These are phyloP conservation scores for Saguinus midas DNA, from an alignment of 2,113 vertebrate genomes.

Conservation along the genomic window DNA sequence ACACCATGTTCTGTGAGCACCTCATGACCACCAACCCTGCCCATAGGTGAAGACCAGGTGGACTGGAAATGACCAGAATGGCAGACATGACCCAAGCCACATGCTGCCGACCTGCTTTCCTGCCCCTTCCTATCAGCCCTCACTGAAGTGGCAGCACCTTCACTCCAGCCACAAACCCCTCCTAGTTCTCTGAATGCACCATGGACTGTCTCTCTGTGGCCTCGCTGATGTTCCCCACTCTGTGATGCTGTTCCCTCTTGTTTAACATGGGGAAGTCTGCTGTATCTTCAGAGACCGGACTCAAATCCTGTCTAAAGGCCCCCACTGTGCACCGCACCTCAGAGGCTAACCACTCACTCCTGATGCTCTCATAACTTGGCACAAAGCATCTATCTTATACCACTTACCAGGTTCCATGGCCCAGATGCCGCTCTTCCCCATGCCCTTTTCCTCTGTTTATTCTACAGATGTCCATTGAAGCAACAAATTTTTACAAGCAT, in stretches of 20 bases:
- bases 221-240: not conserved
- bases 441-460: not conserved
- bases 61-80: not conserved
- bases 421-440: not conserved
- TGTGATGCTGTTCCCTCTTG: not conserved
- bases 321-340: not conserved
- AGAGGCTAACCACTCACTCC: not conserved
- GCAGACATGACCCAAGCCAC: not conserved
- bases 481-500: not conserved
- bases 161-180: not conserved
- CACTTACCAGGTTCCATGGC: rapidly evolving
- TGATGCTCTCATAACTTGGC: not conserved
- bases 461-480: not conserved
- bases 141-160: too few species aligned
- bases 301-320: not conserved
- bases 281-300: not conserved
- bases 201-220: rapidly evolving
- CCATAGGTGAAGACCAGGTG: not conserved
- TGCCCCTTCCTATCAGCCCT: not conserved
- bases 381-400: not conserved
- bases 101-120: not conserved
- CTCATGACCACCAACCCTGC: not conserved
- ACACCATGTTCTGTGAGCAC: not conserved
- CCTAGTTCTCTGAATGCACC: rapidly evolving
- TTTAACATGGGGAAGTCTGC: not conserved